A percentile compares a stretch with the other conserved stretches of the same genome.
These are phyloP conservation scores for Telmatherina bonti DNA, from an alignment of 2,797 vertebrate genomes.

Conservation along the genomic window DNA sequence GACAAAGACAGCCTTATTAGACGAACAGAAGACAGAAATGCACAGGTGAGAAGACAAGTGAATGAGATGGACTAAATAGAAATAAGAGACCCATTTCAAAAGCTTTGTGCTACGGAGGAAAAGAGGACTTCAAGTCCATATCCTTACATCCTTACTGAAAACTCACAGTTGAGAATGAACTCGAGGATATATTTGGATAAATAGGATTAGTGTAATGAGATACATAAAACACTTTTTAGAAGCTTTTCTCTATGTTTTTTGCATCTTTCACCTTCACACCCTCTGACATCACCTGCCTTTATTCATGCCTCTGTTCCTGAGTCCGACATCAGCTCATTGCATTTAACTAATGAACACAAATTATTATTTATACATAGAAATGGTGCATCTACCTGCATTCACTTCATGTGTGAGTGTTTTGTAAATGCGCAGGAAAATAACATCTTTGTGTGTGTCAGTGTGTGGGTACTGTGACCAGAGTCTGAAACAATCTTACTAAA, in stretches of 20 bases:
- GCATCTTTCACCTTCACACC: too few relatives aligned
- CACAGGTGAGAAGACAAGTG: neutral
- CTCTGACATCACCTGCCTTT: constrained; percentile 22
- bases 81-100: too few relatives aligned
- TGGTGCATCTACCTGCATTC: neutral
- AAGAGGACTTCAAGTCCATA: too few relatives aligned
- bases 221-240: too few relatives aligned
- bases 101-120: too few relatives aligned
- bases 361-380: constrained; percentile 45
- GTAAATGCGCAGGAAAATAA: constrained; percentile 14
- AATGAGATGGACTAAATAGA: too few relatives aligned
- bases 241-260: too few relatives aligned
- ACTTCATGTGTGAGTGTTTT: constrained; percentile 2
- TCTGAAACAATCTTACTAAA: constrained; percentile 36
- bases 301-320: constrained; percentile 14
- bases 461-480: constrained; percentile 42
- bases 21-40: neutral
- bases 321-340: constrained; percentile 21
- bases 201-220: too few relatives aligned
- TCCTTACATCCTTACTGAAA: too few relatives aligned
- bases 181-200: too few relatives aligned
- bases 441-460: constrained; percentile 4
- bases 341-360: constrained; percentile 44
- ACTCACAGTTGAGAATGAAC: too few relatives aligned
- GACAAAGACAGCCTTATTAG: too few relatives aligned